Conservation (phyloP, 2,888 invertebrate genomes). For the Mythimna pallens region DNA sequence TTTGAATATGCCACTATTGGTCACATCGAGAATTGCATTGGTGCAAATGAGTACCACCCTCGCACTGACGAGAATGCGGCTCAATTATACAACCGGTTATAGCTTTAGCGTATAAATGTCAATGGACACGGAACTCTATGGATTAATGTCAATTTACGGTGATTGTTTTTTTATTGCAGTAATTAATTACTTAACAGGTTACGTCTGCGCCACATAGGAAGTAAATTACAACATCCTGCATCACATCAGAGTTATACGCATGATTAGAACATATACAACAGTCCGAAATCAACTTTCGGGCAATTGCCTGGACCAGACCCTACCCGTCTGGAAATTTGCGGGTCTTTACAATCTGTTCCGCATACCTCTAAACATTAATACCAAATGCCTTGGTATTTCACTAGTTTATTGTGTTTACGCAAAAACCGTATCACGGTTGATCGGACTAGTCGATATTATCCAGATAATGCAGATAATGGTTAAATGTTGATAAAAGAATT, state of each 20-base stretch:
- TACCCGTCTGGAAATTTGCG: too few species aligned
- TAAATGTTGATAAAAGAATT: slow-evolving; percentile 22
- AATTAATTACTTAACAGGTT: not conserved
- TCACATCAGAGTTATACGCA: too few species aligned
- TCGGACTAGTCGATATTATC: slow-evolving; percentile 19
- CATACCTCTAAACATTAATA: too few species aligned
- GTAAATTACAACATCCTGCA: too few species aligned
- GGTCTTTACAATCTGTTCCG: too few species aligned
- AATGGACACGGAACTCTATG: slow-evolving; percentile 39
- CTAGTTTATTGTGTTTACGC: not conserved
- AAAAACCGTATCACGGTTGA: slow-evolving; percentile 1
- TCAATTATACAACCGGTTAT: slow-evolving; percentile 39
- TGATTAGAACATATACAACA: too few species aligned
- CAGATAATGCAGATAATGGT: slow-evolving; percentile 37
- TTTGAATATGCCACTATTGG: slow-evolving; percentile 43
- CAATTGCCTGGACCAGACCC: too few species aligned
- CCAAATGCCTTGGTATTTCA: not conserved
- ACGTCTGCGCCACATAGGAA: too few species aligned
- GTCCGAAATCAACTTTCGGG: too few species aligned
- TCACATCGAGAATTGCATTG: slow-evolving; percentile 37
- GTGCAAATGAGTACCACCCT: slow-evolving; percentile 54
- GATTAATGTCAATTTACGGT: slow-evolving; percentile 17
- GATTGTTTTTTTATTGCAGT: not conserved
- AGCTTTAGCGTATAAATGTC: slow-evolving; percentile 35
- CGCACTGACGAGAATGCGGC: slow-evolving; percentile 49